Evolutionary conservation across 2,113 vertebrate genomes (phyloP), one percentile per base, ranked within the genome.

Genomic region (Amphiprion ocellaris): DNA sequence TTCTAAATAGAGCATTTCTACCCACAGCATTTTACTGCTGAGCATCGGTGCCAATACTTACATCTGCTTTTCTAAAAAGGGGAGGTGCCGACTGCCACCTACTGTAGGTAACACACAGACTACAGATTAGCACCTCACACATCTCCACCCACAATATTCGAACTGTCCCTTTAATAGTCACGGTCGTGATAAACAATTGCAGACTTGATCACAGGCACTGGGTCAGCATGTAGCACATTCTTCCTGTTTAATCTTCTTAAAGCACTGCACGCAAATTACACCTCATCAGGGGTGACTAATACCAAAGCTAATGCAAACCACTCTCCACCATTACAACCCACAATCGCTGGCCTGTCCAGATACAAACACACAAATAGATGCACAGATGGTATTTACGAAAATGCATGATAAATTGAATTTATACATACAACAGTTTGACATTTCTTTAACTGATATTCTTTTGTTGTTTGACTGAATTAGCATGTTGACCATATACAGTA

Each of bases 171-270:
- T 72, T 11, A 65, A 65, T 1, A 49, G 19, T 58, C 65, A 10
- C 53, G 6, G 50, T 77, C 76, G 62, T 73, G 37, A 71, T 56
- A 74, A 76, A 85, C 71, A 81, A 74, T 60, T 33, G 33, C 17
- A 0, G 30, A 46, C 68, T 69, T 63, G 55, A 71, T 61, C 46
- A 52, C 53, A 63, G 61, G 24, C 59, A 63, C 50, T 2, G 4
- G 74, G 60, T 83, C 66, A 87, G 16, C 61, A n/a, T 65, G 79
- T 67, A 69, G 52, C 71, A 65, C 70, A 75, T 77, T 81, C 70
- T 80, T 67, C 54, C 62, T 0, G 5, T 73, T 74, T 84, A 83
- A 90, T 83, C 76, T 61, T 39, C 85, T 87, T 83, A 83, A 60
- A 63, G 55, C 16, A 55, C 33, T 60, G 56, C 82, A 79, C 8